phyloP scores from a whole-genome alignment of 2,113 vertebrate genomes.

The Aspidoscelis tigris region DNA sequence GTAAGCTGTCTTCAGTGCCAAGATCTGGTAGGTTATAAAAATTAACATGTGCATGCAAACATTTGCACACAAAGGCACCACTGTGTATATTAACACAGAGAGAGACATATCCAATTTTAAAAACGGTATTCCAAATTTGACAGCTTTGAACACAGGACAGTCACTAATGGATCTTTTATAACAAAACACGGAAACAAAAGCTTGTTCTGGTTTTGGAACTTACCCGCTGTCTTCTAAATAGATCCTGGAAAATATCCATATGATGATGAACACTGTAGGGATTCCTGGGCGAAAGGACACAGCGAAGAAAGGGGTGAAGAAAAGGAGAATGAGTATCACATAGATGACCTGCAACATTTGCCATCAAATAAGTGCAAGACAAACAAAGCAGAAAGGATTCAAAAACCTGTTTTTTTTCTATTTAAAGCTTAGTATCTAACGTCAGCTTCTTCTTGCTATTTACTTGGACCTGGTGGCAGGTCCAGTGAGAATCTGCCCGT shows the following conservation, averaged over 20 bases:
- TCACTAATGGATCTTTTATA: neutral
- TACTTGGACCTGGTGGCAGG: too few relatives aligned
- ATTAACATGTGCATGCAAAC: too few relatives aligned
- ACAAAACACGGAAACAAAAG: neutral
- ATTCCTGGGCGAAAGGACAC: constrained; percentile 76
- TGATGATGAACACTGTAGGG: constrained; percentile 82
- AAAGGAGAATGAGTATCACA: constrained; percentile 18
- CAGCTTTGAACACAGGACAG: neutral
- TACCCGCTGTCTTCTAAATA: constrained; percentile 90
- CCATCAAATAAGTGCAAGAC: too few relatives aligned
- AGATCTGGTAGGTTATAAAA: too few relatives aligned
- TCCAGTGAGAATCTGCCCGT: too few relatives aligned
- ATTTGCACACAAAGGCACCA: too few relatives aligned
- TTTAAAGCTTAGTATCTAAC: too few relatives aligned
- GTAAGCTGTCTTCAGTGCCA: too few relatives aligned
- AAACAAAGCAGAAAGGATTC: neutral
- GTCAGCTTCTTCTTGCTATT: too few relatives aligned
- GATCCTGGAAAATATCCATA: constrained; percentile 82
- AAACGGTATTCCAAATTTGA: neutral
- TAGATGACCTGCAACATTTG: accelerated
- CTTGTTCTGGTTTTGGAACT: constrained; percentile 56
- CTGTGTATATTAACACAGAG: too few relatives aligned
- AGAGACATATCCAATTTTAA: too few relatives aligned
- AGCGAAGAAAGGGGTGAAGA: neutral
- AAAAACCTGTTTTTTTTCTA: neutral